These are phyloP conservation scores for Lathamus discolor DNA, from an alignment of 2,113 vertebrate genomes.

Conservation along the genomic window DNA sequence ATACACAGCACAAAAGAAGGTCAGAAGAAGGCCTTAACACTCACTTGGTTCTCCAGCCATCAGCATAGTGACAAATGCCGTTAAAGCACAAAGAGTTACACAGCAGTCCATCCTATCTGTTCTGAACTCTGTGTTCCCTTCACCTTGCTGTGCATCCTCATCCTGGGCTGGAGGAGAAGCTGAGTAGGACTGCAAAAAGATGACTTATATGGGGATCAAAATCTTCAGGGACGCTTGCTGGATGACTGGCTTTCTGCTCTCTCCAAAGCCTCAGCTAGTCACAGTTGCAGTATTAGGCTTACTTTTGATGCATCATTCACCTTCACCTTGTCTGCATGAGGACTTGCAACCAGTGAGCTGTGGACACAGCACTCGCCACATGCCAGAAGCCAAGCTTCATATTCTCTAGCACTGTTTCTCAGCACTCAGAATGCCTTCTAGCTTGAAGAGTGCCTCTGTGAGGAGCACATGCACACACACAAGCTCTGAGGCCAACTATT, in stretches of 20 bases:
- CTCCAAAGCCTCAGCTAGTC: background rate
- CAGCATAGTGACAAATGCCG: background rate
- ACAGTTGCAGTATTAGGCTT: background rate
- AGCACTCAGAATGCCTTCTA: background rate
- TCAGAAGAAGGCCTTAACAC: background rate
- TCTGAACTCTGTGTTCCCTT: background rate
- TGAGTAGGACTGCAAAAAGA: background rate
- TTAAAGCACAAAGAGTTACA: background rate
- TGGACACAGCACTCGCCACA: rapidly evolving
- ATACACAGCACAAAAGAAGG: background rate
- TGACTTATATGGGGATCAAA: background rate
- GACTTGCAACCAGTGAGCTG: background rate
- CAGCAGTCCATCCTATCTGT: background rate
- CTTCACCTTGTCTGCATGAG: background rate
- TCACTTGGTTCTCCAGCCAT: background rate
- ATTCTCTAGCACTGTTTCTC: background rate
- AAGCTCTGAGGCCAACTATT: background rate
- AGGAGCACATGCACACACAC: background rate
- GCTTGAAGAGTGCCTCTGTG: background rate
- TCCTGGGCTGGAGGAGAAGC: background rate
- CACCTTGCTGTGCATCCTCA: background rate
- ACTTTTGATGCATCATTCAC: background rate
- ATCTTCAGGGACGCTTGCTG: background rate
- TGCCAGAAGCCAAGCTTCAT: background rate
- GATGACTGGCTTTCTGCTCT: background rate